Conservation (phyloP, 2,888 invertebrate species). For the Drosophila sordidula region DNA sequence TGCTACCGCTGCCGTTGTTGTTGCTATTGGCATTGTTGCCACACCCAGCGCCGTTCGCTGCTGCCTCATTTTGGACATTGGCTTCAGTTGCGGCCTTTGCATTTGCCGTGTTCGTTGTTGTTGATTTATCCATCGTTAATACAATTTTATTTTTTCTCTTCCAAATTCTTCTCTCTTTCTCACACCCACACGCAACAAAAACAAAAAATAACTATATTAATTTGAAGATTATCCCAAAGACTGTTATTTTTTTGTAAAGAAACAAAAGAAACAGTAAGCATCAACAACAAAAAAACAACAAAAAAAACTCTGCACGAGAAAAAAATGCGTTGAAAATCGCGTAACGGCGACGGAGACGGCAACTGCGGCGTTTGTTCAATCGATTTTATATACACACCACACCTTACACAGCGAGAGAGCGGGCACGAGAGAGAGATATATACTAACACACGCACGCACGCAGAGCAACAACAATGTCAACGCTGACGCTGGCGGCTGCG, state of each 20-base stretch:
- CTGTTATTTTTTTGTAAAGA: slow-evolving; percentile 6
- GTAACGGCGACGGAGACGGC: slow-evolving; percentile 36
- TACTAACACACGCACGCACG: slow-evolving; percentile 7
- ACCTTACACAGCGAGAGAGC: slow-evolving; percentile 44
- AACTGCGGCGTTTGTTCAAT: slow-evolving; percentile 48
- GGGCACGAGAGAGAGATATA: background rate
- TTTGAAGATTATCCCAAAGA: background rate
- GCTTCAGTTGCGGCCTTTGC: slow-evolving; percentile 46
- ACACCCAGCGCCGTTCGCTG: slow-evolving; percentile 57
- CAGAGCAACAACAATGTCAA: slow-evolving; percentile 25
- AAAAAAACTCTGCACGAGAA: slow-evolving; percentile 5
- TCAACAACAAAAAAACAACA: background rate
- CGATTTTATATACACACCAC: slow-evolving; percentile 76
- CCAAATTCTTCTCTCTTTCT: background rate
- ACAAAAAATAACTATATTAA: slow-evolving; percentile 20
- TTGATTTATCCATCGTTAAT: slow-evolving; percentile 66
- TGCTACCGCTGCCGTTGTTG: slow-evolving; percentile 17
- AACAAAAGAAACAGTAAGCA: slow-evolving; percentile 12
- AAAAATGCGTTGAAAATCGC: slow-evolving; percentile 40
- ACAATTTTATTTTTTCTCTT: background rate
- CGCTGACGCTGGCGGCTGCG: slow-evolving; percentile 28
- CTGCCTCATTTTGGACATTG: slow-evolving; percentile 57
- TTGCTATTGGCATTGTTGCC: slow-evolving; percentile 35
- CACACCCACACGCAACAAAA: slow-evolving; percentile 26
- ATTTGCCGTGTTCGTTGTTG: slow-evolving; percentile 58